These are phyloP conservation scores for Chalcosyrphus nemorum DNA, from an alignment of 2,888 invertebrate genomes.

Conservation along the genomic window DNA sequence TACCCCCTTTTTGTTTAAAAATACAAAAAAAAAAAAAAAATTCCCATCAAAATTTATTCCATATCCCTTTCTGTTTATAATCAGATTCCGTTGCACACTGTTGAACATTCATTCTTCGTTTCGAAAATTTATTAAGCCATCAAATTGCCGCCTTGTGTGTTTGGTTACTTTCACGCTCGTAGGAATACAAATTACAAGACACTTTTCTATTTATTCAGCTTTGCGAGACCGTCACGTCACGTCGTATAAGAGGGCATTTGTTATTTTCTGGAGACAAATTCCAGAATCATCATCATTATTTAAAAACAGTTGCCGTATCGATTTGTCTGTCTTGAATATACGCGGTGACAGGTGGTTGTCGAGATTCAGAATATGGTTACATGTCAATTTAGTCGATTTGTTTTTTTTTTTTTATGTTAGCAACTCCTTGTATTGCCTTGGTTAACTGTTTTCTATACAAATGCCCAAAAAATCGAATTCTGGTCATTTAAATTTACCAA, in stretches of 20 bases:
- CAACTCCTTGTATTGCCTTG: neutral
- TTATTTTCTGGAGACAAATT: constrained; percentile 21
- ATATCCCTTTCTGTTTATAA: neutral
- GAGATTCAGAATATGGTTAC: neutral
- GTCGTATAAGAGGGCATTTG: constrained; percentile 11
- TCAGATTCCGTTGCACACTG: neutral
- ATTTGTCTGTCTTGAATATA: neutral
- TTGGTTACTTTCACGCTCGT: constrained; percentile 12
- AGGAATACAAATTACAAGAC: constrained; percentile 28
- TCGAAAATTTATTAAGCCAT: constrained; percentile 13
- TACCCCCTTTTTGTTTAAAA: neutral
- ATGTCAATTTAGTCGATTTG: neutral
- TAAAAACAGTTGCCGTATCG: neutral
- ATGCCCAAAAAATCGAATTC: neutral
- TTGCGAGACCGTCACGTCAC: neutral
- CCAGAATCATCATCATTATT: constrained; percentile 24
- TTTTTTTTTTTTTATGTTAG: too few relatives aligned
- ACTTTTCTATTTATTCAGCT: constrained; percentile 16
- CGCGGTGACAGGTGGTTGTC: neutral
- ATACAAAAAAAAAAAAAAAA: too few relatives aligned
- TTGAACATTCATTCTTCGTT: neutral
- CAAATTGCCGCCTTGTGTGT: neutral
- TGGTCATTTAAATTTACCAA: neutral
- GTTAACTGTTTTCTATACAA: neutral
- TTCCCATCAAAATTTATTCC: neutral